Evolutionary conservation across 1,140 invertebrate species (phyloP).

Genomic region (Conus ventricosus): DNA sequence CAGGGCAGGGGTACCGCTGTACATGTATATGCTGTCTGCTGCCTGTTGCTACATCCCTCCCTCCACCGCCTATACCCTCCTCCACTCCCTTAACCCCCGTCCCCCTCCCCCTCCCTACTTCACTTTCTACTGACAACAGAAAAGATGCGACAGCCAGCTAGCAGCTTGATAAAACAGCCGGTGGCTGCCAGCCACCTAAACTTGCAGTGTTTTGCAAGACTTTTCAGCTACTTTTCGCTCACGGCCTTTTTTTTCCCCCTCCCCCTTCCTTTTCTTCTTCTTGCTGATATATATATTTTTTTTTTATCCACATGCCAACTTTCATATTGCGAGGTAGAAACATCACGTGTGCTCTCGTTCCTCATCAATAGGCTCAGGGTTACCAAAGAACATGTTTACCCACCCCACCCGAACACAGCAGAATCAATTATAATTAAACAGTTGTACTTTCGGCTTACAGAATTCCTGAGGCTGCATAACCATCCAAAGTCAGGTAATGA

Average conservation of each 20-base stretch:
- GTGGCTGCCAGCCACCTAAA: background rate
- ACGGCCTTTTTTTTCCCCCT: background rate
- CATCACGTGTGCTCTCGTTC: background rate
- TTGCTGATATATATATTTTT: background rate
- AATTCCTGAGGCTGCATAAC: no score
- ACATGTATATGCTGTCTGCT: conserved; percentile 9
- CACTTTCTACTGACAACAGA: background rate
- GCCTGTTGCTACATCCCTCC: background rate
- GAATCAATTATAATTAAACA: background rate
- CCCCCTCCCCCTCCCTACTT: background rate
- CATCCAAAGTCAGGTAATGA: no score
- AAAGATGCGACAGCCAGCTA: background rate
- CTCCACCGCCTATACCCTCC: background rate
- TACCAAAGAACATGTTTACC: background rate
- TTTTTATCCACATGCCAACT: background rate
- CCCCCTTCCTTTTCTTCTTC: background rate
- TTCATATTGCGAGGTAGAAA: background rate
- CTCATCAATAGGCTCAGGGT: background rate
- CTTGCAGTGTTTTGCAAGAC: background rate
- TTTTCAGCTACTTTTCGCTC: background rate
- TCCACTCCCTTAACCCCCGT: background rate
- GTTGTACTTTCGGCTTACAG: background rate
- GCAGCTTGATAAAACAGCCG: background rate
- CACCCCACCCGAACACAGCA: background rate
- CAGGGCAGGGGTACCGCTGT: background rate